phyloP scores from a whole-genome alignment of 2,797 vertebrate species.

The Pipistrellus pipistrellus region DNA sequence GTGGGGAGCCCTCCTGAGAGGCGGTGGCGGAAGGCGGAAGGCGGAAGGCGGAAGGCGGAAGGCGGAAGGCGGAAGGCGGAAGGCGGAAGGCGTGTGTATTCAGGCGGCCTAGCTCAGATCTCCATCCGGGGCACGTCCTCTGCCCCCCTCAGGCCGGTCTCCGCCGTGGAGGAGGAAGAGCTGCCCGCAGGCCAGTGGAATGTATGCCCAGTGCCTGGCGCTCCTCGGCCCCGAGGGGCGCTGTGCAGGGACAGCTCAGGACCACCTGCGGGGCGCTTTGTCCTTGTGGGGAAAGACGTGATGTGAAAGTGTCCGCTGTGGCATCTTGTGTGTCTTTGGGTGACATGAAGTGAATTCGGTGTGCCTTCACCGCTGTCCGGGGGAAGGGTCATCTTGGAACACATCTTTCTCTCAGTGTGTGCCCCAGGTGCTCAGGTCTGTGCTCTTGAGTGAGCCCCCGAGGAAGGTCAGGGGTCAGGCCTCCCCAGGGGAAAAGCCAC shows the following conservation, averaged over 20 bases:
- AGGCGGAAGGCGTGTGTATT: neutral
- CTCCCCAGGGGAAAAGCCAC: neutral
- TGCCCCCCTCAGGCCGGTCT: neutral
- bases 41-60: too few relatives aligned
- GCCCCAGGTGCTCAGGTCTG: neutral
- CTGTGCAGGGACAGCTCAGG: too few relatives aligned
- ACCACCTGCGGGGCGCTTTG: too few relatives aligned
- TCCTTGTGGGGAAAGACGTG: neutral
- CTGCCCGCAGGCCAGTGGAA: too few relatives aligned
- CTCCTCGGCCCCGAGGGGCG: too few relatives aligned
- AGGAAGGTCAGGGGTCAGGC: neutral
- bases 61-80: too few relatives aligned
- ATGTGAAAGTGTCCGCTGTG: rapidly evolving
- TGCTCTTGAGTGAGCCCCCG: neutral
- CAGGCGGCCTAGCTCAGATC: neutral
- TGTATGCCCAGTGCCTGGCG: too few relatives aligned
- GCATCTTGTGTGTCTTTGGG: neutral
- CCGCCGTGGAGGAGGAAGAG: neutral
- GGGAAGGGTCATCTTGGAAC: neutral
- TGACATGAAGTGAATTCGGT: neutral
- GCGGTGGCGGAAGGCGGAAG: too few relatives aligned
- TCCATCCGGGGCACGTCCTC: neutral
- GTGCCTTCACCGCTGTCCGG: rapidly evolving
- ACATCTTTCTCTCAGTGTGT: neutral
- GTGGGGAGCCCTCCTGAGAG: neutral